These are phyloP conservation scores for Bombus haemorrhoidalis DNA, from an alignment of 1,140 invertebrate species.

Conservation along the genomic window DNA sequence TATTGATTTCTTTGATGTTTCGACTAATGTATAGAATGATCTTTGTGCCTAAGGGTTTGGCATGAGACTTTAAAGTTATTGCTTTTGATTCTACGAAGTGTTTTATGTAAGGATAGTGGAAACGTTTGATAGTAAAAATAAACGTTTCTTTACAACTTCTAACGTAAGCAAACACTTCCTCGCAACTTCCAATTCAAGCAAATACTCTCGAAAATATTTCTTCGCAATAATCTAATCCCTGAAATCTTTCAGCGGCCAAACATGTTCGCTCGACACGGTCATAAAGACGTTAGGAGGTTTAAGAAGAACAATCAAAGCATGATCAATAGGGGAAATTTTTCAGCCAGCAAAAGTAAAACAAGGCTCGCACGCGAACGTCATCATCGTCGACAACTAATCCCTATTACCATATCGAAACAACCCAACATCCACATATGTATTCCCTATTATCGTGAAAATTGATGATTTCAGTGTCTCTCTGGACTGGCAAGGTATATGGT, in stretches of 20 bases:
- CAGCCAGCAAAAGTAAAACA: neutral
- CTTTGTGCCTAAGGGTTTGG: neutral
- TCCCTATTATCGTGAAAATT: conserved; percentile 9
- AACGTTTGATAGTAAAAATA: no score
- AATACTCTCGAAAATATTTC: neutral
- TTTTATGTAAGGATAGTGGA: neutral
- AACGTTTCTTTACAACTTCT: no score
- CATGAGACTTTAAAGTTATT: neutral
- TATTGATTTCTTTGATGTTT: neutral
- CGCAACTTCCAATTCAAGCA: no score
- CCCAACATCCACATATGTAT: neutral
- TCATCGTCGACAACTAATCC: neutral
- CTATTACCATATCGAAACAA: neutral
- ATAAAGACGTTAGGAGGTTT: neutral
- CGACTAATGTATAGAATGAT: neutral
- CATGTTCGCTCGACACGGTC: neutral
- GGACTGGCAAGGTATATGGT: neutral
- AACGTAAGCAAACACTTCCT: no score
- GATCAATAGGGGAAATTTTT: neutral
- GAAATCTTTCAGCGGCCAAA: neutral
- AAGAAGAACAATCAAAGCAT: neutral
- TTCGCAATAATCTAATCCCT: neutral
- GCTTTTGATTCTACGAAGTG: neutral
- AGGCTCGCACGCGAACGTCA: neutral
- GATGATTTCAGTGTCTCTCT: conserved; percentile 28